phyloP scores from a whole-genome alignment of 1,140 invertebrate genomes.

The Hestina assimilis region DNA sequence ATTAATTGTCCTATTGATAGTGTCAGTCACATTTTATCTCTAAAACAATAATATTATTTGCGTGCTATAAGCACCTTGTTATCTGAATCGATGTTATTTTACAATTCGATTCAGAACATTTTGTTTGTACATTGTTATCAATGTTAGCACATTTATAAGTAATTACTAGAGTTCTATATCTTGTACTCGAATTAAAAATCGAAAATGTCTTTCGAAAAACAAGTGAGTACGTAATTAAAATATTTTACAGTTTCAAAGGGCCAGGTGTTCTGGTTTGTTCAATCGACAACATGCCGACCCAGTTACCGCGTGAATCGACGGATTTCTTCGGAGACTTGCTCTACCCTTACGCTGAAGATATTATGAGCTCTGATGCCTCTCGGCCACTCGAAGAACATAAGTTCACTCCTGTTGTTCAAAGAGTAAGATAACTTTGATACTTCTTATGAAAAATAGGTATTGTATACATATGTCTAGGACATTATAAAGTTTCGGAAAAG shows the following conservation, averaged over 20 bases:
- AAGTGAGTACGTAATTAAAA: not conserved
- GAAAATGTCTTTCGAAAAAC: not conserved
- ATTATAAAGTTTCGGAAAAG: too few relatives aligned
- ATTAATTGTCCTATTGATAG: too few relatives aligned
- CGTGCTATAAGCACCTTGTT: too few relatives aligned
- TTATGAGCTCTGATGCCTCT: constrained; percentile 94
- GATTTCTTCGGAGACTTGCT: constrained; percentile 98
- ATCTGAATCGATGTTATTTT: too few relatives aligned
- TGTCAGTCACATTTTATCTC: too few relatives aligned
- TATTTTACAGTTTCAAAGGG: constrained; percentile 88
- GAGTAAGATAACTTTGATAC: constrained; percentile 82
- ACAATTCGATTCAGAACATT: too few relatives aligned
- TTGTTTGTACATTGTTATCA: too few relatives aligned
- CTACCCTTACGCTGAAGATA: constrained; percentile 92
- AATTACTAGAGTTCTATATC: too few relatives aligned
- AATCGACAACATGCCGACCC: constrained; percentile 99
- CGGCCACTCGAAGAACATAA: constrained; percentile 88
- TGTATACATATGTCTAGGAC: too few relatives aligned
- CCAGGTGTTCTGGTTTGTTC: constrained; percentile 98
- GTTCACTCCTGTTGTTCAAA: constrained; percentile 87
- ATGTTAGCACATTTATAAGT: too few relatives aligned
- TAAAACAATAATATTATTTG: too few relatives aligned
- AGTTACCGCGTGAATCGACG: constrained; percentile 97
- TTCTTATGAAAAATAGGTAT: too few relatives aligned
- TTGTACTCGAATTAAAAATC: not conserved